phyloP scores from a whole-genome alignment of 2,113 vertebrate genomes.

The Alouatta palliata region DNA sequence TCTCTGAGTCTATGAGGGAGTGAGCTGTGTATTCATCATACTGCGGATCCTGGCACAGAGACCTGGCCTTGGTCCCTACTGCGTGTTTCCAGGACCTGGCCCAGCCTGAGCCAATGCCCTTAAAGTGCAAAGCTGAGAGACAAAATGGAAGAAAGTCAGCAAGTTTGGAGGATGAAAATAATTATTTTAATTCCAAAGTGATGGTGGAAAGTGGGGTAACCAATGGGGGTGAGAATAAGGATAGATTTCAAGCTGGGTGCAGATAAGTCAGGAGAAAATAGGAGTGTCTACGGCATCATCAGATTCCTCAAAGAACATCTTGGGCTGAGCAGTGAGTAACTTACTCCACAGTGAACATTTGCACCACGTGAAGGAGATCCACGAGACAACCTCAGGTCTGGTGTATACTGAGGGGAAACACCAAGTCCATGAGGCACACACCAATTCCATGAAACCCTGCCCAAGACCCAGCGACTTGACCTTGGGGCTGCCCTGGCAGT shows the following conservation, averaged over 20 bases:
- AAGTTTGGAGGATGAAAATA: conserved; percentile 49
- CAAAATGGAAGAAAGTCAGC: conserved; percentile 72
- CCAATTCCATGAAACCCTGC: background rate
- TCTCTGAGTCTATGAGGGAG: no score
- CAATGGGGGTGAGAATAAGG: background rate
- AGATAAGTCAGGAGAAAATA: no score
- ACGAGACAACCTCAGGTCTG: background rate
- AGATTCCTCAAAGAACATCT: no score
- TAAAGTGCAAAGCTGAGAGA: conserved; percentile 84
- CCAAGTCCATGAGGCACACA: background rate
- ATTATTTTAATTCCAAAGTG: conserved; percentile 56
- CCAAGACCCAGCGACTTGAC: background rate
- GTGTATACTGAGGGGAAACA: background rate
- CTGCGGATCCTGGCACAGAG: background rate
- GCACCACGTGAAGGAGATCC: no score
- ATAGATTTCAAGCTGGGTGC: background rate
- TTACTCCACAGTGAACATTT: no score
- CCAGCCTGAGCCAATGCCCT: conserved; percentile 80
- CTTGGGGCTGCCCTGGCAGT: background rate
- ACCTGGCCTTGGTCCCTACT: background rate
- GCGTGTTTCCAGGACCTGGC: conserved; percentile 80
- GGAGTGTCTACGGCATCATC: no score
- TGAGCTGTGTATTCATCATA: background rate
- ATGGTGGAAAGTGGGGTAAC: background rate
- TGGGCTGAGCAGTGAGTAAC: no score